These are phyloP conservation scores for Telmatochromis sp. DNA, from an alignment of 2,113 vertebrate species.

Conservation along the genomic window DNA sequence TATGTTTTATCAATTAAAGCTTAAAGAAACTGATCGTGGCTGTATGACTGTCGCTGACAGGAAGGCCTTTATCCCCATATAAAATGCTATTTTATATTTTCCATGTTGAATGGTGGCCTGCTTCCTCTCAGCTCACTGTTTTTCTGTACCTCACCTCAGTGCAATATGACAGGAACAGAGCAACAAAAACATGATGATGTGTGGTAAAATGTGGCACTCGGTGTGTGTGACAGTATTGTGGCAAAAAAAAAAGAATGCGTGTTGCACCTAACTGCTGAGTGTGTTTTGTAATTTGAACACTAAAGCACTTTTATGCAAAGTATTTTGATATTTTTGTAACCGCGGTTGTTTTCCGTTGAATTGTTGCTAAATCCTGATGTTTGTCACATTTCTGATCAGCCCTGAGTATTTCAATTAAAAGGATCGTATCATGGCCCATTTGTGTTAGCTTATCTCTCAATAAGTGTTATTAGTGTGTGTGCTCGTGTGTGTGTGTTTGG, in stretches of 20 bases:
- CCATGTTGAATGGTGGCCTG: background rate
- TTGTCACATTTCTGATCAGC: slow-evolving; percentile 14
- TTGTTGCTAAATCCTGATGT: slow-evolving; percentile 6
- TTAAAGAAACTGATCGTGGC: background rate
- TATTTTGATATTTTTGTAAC: slow-evolving; percentile 72
- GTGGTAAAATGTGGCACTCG: background rate
- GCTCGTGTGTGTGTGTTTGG: background rate
- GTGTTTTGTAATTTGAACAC: slow-evolving; percentile 69
- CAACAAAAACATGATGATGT: background rate
- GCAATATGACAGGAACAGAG: slow-evolving; percentile 44
- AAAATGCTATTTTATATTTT: slow-evolving; percentile 7
- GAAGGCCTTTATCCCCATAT: background rate
- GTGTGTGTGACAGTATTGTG: slow-evolving; percentile 16
- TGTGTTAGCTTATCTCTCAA: slow-evolving; percentile 42
- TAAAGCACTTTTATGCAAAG: slow-evolving; percentile 71
- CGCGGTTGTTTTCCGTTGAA: slow-evolving; percentile 12
- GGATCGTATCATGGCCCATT: background rate
- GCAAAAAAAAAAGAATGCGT: background rate
- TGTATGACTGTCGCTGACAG: slow-evolving; percentile 45
- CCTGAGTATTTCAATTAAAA: background rate
- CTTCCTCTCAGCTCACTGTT: background rate
- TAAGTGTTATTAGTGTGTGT: slow-evolving; percentile 22
- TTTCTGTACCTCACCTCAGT: slow-evolving; percentile 52
- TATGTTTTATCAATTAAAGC: slow-evolving; percentile 5
- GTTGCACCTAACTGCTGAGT: slow-evolving; percentile 27